Conservation (phyloP, 1,140 invertebrate species). For the Macrobrachium rosenbergii region DNA sequence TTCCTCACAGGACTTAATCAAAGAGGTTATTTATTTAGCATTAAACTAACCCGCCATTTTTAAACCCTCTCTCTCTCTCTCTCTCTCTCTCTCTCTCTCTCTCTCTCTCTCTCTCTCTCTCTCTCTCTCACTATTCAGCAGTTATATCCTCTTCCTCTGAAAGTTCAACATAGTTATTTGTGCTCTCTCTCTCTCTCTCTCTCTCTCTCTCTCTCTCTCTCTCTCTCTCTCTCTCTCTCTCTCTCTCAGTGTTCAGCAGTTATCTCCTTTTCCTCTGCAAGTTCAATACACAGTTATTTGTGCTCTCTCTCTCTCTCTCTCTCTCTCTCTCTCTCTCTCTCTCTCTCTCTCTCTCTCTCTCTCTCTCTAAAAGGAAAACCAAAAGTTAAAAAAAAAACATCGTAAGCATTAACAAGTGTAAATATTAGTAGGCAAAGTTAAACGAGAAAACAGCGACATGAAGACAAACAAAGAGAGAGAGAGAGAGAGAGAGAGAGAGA, state of each 20-base stretch:
- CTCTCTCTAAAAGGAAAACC: neutral
- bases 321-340: neutral
- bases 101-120: neutral
- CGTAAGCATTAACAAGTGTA: too few relatives aligned
- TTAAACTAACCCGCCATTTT: too few relatives aligned
- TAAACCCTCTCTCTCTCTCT: neutral
- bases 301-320: neutral
- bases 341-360: neutral
- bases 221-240: neutral
- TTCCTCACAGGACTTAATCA: too few relatives aligned
- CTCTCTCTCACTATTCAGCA: too few relatives aligned
- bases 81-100: neutral
- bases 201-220: neutral
- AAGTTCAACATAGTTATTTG: too few relatives aligned
- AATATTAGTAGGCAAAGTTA: neutral
- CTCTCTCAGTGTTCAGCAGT: neutral
- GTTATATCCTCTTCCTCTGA: too few relatives aligned
- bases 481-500: neutral
- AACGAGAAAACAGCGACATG: neutral
- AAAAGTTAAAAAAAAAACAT: neutral
- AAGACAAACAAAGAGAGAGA: neutral
- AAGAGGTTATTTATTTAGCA: too few relatives aligned
- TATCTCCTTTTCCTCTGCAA: too few relatives aligned
- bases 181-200: neutral
- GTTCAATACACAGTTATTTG: too few relatives aligned